Conservation (phyloP, 2,888 invertebrate genomes). For the Nymphalis c-album region DNA sequence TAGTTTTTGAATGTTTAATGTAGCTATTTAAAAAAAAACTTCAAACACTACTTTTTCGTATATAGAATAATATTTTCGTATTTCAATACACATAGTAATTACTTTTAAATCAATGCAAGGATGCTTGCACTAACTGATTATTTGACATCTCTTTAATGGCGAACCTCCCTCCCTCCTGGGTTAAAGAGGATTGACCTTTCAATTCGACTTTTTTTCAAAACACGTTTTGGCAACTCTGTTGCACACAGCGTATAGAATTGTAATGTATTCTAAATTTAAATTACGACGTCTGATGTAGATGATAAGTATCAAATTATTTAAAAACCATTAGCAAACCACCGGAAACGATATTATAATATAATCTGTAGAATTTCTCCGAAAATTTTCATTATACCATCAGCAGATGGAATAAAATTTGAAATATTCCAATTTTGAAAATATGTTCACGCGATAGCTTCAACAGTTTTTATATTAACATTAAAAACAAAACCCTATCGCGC, state of each 20-base stretch:
- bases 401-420: conserved; percentile 12
- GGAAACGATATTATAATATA: neutral
- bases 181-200: conserved; percentile 39
- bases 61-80: no score
- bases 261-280: conserved; percentile 30
- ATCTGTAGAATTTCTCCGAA: neutral
- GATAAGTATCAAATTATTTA: neutral
- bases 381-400: neutral
- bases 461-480: neutral
- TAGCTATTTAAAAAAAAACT: no score
- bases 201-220: conserved; percentile 31
- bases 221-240: conserved; percentile 31
- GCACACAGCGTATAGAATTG: conserved; percentile 24
- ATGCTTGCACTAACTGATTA: conserved; percentile 23
- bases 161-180: conserved; percentile 33
- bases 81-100: neutral
- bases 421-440: conserved; percentile 25
- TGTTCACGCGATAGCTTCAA: conserved; percentile 21
- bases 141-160: conserved; percentile 31
- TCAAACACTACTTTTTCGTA: no score
- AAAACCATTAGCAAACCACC: neutral
- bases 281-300: conserved; percentile 9
- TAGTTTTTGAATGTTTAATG: neutral
- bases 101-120: conserved; percentile 16
- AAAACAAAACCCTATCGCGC: neutral